These are phyloP conservation scores for Otus sunia DNA, from an alignment of 2,113 vertebrate genomes.

Conservation along the genomic window DNA sequence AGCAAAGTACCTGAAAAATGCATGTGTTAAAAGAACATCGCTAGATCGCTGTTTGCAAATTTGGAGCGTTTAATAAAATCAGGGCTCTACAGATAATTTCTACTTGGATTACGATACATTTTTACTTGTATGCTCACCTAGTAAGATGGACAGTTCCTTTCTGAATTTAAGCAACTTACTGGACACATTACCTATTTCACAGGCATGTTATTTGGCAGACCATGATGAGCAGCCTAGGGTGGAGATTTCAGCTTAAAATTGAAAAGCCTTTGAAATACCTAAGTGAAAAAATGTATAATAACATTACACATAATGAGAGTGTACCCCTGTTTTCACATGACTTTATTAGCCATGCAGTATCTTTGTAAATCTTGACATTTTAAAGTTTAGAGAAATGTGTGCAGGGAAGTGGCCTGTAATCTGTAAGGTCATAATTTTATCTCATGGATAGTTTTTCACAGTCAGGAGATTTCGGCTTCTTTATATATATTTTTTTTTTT, in stretches of 20 bases:
- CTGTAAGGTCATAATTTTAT: background rate
- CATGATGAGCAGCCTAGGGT: background rate
- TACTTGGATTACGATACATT: background rate
- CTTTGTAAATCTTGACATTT: background rate
- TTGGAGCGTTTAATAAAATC: background rate
- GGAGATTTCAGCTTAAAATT: background rate
- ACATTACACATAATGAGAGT: background rate
- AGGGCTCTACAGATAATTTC: background rate
- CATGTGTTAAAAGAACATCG: background rate
- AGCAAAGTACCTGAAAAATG: background rate
- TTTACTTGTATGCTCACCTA: background rate
- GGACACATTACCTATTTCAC: background rate
- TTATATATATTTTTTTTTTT: background rate
- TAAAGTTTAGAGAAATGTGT: background rate
- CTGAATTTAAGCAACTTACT: background rate
- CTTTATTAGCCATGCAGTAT: background rate
- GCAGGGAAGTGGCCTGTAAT: background rate
- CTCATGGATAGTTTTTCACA: background rate
- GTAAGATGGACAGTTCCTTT: background rate
- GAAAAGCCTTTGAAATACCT: background rate
- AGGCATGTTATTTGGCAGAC: background rate
- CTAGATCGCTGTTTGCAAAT: background rate
- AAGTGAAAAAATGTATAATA: background rate
- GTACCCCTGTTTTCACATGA: background rate
- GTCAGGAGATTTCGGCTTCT: background rate